These are phyloP conservation scores for Cheilosia vulpina DNA, from an alignment of 2,888 invertebrate genomes.

Conservation along the genomic window DNA sequence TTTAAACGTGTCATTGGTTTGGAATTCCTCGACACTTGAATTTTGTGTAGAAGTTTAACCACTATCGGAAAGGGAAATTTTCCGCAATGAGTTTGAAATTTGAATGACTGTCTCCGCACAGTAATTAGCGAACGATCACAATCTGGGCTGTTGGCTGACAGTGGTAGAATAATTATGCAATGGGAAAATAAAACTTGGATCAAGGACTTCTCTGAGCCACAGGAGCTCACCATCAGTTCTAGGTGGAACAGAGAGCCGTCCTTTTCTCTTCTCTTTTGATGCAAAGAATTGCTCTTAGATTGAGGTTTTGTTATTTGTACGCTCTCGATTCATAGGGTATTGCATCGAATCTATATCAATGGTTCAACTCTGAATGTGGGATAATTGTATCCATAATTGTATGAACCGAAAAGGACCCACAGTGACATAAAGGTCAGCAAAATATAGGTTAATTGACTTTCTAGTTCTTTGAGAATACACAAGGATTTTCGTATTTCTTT, in stretches of 20 bases:
- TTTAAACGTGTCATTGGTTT: constrained; percentile 58
- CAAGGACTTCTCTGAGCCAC: not conserved
- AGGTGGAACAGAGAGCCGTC: not conserved
- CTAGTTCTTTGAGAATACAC: too few relatives aligned
- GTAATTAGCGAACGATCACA: not conserved
- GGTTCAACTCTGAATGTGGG: not conserved
- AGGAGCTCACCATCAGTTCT: not conserved
- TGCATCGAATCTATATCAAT: not conserved
- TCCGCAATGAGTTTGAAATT: not conserved
- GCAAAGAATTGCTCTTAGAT: constrained; percentile 6
- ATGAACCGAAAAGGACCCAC: too few relatives aligned
- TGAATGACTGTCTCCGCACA: not conserved
- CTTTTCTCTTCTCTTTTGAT: constrained; percentile 12
- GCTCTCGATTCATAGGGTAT: not conserved
- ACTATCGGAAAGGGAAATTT: constrained; percentile 8
- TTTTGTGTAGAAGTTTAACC: not conserved
- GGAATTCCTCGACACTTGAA: constrained; percentile 28
- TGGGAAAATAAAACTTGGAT: not conserved
- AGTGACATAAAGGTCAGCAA: too few relatives aligned
- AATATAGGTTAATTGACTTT: too few relatives aligned
- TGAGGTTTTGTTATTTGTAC: not conserved
- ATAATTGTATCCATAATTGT: too few relatives aligned
- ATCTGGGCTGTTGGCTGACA: not conserved
- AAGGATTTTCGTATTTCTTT: too few relatives aligned
- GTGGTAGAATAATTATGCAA: not conserved